Base-by-base conservation (phyloP, 92 coral and sea anemone species). In the Porites divaricata region DNA sequence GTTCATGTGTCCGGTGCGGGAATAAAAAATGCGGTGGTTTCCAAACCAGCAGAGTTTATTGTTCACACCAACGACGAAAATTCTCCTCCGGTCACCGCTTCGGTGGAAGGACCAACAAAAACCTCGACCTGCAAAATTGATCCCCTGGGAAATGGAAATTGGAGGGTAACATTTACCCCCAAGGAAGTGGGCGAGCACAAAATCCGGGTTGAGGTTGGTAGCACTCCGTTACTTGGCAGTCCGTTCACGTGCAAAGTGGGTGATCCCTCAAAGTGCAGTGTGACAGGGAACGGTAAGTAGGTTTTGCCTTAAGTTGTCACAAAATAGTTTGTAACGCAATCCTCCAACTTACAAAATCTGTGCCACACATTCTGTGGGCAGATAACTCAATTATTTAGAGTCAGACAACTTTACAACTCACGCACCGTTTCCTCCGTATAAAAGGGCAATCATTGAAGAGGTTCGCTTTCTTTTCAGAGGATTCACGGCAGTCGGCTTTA, bases 171-270 rank as follows among this genome's bases (percentile, higher is more conserved):
- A 28, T 96, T 92, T 78, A 88, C 86, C 21, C 95, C 99, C 14
- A 90, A 91, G 59, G 99, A 96, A 69, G 79, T 92, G 74, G 99
- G 99, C 11, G 98, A 96, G 79, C 98, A 94, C 86, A 88, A 86
- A 74, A 89, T 96, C 25, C 90, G 92, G 9, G 88, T 96, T 74
- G 90, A 87, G 75, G 90, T 92, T 72, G 99, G 99, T 50, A 80
- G 85, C 72, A 95, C 93, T 21, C 89, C 90, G 24, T 67, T 92
- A 17, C 96, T 94, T 17, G 99, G 99, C 49, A 88, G 95, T 61
- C 99, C 99, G 14, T 96, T 90, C 78, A 89, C 80, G 6, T 90
- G 94, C 61, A 96, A 94, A 87, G 98, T 96, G 41, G 99, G 99
- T 21, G 99, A 96, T 75, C 98, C 96, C 0, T 77, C 92, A 59